These are phyloP conservation scores for Coendou prehensilis DNA, from an alignment of 2,797 vertebrate genomes.

Conservation along the genomic window DNA sequence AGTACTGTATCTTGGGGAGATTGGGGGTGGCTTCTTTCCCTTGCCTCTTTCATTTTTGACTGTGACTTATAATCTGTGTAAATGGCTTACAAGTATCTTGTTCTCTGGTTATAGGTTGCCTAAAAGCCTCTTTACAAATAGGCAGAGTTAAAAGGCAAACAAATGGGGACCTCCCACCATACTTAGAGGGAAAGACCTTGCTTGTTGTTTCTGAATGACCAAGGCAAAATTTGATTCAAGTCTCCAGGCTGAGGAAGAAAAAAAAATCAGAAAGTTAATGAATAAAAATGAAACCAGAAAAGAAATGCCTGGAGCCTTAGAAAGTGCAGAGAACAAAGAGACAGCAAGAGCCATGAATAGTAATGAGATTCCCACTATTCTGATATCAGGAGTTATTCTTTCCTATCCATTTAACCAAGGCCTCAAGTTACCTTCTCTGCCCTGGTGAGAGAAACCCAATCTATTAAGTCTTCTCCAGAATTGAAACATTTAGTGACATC, in stretches of 20 bases:
- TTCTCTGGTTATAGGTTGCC: not conserved
- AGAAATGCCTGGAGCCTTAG: slow-evolving; percentile 70
- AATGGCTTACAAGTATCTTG: slow-evolving; percentile 22
- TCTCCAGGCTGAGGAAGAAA: not conserved
- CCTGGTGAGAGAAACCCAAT: slow-evolving; percentile 52
- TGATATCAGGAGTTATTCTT: slow-evolving; percentile 50
- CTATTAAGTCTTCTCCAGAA: slow-evolving; percentile 48
- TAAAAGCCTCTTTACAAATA: not conserved
- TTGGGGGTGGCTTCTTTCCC: not conserved
- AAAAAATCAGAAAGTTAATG: slow-evolving; percentile 71
- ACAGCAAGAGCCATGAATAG: slow-evolving; percentile 48
- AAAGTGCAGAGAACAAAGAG: slow-evolving; percentile 71
- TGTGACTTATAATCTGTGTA: not conserved
- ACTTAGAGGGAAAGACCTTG: not conserved
- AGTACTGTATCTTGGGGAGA: not conserved
- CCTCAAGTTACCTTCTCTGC: slow-evolving; percentile 38
- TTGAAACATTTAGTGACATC: not conserved
- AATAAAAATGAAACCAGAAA: slow-evolving; percentile 73
- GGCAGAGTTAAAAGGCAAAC: not conserved
- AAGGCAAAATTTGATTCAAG: slow-evolving; percentile 46
- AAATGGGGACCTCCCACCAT: not conserved
- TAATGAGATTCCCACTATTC: slow-evolving; percentile 56
- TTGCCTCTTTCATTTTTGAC: slow-evolving; percentile 35
- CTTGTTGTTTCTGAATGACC: slow-evolving; percentile 49
- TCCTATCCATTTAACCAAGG: slow-evolving; percentile 65